Evolutionary conservation across 92 coral and sea anemone genomes (phyloP).

Genomic region (Phenganax subtilis): DNA sequence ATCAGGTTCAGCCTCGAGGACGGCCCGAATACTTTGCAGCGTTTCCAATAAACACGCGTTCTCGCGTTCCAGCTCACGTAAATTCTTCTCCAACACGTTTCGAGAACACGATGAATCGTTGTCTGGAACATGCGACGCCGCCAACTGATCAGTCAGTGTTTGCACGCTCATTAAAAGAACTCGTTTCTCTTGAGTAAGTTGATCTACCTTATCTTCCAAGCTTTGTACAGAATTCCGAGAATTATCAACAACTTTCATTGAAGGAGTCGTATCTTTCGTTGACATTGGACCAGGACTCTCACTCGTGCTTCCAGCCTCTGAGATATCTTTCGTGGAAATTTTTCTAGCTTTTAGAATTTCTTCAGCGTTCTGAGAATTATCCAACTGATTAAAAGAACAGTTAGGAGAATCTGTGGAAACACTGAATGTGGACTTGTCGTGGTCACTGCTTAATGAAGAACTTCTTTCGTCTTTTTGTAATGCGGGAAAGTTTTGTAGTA

Average conservation of each 20-base stretch:
- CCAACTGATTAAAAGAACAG: background rate
- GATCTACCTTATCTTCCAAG: conserved; percentile 26
- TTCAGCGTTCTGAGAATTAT: background rate
- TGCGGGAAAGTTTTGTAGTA: conserved; percentile 29
- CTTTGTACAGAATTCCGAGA: conserved; percentile 9
- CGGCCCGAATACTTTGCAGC: conserved; percentile 28
- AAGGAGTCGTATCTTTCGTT: background rate
- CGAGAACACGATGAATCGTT: background rate
- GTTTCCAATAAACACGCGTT: conserved; percentile 15
- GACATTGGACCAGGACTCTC: background rate
- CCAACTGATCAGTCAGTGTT: conserved; percentile 1
- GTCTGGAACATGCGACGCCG: conserved; percentile 1
- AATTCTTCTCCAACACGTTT: conserved; percentile 14
- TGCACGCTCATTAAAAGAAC: conserved; percentile 22
- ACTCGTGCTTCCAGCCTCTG: background rate
- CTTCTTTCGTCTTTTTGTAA: background rate
- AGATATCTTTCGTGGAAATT: background rate
- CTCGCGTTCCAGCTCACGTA: conserved; percentile 29
- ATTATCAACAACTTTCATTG: background rate
- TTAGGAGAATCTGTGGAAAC: conserved; percentile 4
- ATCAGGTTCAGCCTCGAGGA: conserved; percentile 13
- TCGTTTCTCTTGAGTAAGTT: conserved; percentile 27
- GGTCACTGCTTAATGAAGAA: conserved; percentile 1
- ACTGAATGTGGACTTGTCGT: background rate
- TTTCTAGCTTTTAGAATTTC: background rate